Evolutionary conservation across 1,140 invertebrate species (phyloP).

Genomic region (Drosophila kanapiae): DNA sequence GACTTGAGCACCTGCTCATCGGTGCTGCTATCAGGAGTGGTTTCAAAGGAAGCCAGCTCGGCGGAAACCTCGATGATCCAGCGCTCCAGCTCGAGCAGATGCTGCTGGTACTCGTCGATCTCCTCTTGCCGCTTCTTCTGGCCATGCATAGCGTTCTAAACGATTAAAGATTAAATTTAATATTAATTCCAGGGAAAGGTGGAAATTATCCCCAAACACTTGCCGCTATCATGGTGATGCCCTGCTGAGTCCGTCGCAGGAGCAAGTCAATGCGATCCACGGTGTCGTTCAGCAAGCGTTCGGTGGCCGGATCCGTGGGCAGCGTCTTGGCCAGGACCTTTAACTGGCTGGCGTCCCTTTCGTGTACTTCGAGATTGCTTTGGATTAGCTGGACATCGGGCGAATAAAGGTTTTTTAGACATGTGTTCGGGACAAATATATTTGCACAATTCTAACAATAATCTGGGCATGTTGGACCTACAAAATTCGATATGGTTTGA

Average conservation of each 20-base stretch:
- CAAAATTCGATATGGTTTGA: slow-evolving; percentile 22
- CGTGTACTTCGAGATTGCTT: slow-evolving; percentile 79
- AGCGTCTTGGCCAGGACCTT: slow-evolving; percentile 65
- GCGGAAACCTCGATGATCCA: slow-evolving; percentile 87
- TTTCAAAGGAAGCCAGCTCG: slow-evolving; percentile 70
- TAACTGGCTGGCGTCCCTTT: slow-evolving; percentile 68
- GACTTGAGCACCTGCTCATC: slow-evolving; percentile 75
- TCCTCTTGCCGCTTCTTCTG: slow-evolving; percentile 87
- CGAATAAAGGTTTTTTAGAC: slow-evolving; percentile 20
- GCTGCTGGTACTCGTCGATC: slow-evolving; percentile 87
- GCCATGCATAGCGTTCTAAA: slow-evolving; percentile 86
- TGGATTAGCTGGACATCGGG: slow-evolving; percentile 75
- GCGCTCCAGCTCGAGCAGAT: slow-evolving; percentile 88
- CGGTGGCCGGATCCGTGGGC: slow-evolving; percentile 75
- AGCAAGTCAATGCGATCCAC: slow-evolving; percentile 78
- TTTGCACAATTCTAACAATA: neutral
- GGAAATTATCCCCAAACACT: slow-evolving; percentile 14
- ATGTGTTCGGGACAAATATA: slow-evolving; percentile 10
- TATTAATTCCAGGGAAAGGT: neutral
- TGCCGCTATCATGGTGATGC: slow-evolving; percentile 83
- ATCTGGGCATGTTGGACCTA: slow-evolving; percentile 21
- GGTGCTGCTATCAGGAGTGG: slow-evolving; percentile 65
- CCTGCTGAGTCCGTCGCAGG: slow-evolving; percentile 77
- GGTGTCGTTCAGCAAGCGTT: slow-evolving; percentile 77
- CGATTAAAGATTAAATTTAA: slow-evolving; percentile 20